Percentiles rank a stretch among this genome's conserved stretches.
These are phyloP conservation scores for Drosophila punjabiensis DNA, from an alignment of 1,140 invertebrate genomes.

Conservation along the genomic window DNA sequence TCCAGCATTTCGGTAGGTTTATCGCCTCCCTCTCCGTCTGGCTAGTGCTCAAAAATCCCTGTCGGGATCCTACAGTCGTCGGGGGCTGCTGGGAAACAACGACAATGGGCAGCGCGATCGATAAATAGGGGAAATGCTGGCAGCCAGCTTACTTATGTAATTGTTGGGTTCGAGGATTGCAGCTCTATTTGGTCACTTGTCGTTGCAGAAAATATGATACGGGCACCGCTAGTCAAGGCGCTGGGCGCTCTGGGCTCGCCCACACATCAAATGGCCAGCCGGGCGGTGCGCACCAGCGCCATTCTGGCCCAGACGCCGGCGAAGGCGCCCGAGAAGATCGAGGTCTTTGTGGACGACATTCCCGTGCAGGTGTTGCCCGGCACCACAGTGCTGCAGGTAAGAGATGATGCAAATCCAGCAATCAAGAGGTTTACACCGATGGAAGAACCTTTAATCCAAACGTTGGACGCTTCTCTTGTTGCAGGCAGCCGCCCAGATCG, in stretches of 20 bases:
- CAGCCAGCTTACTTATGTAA: constrained; percentile 74
- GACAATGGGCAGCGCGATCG: background rate
- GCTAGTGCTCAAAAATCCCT: background rate
- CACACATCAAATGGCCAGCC: constrained; percentile 80
- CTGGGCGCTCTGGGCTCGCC: constrained; percentile 82
- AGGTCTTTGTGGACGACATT: constrained; percentile 99
- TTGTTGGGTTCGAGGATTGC: constrained; percentile 46
- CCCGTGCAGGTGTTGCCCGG: constrained; percentile 97
- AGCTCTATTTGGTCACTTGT: constrained; percentile 40
- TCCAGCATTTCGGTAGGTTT: constrained; percentile 75
- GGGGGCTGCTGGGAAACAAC: background rate
- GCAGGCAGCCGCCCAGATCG: constrained; percentile 96
- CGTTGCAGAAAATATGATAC: constrained; percentile 83
- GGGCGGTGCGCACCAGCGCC: constrained; percentile 83
- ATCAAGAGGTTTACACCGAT: too few relatives aligned
- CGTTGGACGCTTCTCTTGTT: background rate
- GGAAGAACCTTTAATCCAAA: background rate
- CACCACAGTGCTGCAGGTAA: constrained; percentile 98
- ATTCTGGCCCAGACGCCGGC: constrained; percentile 85
- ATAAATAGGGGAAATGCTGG: constrained; percentile 35
- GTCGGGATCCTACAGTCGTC: too few relatives aligned
- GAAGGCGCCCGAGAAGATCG: constrained; percentile 92
- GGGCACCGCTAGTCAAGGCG: constrained; percentile 84
- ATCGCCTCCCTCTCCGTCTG: background rate
- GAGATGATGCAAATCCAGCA: background rate